Evolutionary conservation across 2,888 invertebrate species (phyloP).

Genomic region (Drosophila anceps): DNA sequence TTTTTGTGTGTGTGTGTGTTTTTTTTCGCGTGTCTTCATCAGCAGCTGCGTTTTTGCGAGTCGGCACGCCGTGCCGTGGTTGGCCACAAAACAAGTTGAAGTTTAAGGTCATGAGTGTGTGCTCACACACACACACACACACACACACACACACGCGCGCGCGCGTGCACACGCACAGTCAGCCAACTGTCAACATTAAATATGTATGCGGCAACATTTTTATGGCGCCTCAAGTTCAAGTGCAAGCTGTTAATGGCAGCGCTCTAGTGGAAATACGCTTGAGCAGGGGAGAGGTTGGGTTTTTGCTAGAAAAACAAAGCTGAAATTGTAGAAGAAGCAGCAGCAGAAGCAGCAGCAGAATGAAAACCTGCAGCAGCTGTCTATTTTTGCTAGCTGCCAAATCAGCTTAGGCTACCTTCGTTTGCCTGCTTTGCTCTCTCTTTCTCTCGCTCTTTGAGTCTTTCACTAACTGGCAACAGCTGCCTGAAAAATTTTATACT

Average conservation of each 20-base stretch:
- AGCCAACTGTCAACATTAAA: constrained; percentile 69
- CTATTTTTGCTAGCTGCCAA: constrained; percentile 44
- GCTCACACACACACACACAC: constrained; percentile 35
- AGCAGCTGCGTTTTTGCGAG: constrained; percentile 52
- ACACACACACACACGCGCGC: constrained; percentile 27
- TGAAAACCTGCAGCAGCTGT: constrained; percentile 49
- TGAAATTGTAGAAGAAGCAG: not conserved
- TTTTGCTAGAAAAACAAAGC: constrained; percentile 14
- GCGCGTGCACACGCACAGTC: constrained; percentile 30
- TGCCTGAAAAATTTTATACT: constrained; percentile 47
- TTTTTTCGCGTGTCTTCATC: constrained; percentile 63
- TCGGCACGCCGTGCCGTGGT: constrained; percentile 33
- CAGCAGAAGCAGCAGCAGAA: not conserved
- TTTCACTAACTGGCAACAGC: constrained; percentile 42
- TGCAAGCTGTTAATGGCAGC: constrained; percentile 57
- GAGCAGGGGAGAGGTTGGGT: not conserved
- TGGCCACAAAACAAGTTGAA: constrained; percentile 66
- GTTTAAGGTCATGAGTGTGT: constrained; percentile 77
- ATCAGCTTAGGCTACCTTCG: constrained; percentile 45
- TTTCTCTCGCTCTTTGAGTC: not conserved
- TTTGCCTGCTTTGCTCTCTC: not conserved
- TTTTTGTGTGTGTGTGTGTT: constrained; percentile 4
- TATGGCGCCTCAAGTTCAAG: constrained; percentile 65
- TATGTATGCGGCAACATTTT: constrained; percentile 61
- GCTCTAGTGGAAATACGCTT: constrained; percentile 21